Conservation (phyloP, 2,797 vertebrate genomes). For the Cirrhinus mrigala region DNA sequence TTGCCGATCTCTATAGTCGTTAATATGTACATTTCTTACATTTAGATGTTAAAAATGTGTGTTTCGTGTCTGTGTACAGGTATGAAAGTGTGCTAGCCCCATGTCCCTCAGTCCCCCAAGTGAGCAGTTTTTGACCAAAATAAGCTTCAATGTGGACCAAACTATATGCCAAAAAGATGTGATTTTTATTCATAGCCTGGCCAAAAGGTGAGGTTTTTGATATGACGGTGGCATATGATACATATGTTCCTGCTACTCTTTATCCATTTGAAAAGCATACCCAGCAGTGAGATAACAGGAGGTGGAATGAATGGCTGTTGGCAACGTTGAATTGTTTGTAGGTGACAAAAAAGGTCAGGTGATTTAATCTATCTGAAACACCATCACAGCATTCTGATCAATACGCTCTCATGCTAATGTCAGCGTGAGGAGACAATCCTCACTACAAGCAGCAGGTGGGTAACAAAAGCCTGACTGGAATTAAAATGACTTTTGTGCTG, state of each 20-base stretch:
- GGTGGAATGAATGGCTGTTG: conserved; percentile 51
- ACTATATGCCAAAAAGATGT: neutral
- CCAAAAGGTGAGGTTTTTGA: conserved; percentile 2
- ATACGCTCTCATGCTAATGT: conserved; percentile 69
- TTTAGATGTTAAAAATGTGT: no score
- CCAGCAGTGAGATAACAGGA: conserved; percentile 56
- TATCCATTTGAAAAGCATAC: conserved; percentile 50
- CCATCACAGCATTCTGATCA: conserved; percentile 69
- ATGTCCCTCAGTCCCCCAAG: neutral
- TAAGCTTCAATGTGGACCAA: neutral
- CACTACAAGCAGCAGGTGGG: conserved; percentile 30
- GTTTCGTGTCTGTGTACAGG: no score
- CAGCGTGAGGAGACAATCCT: conserved; percentile 66
- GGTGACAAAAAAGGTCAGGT: conserved; percentile 67
- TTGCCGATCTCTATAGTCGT: no score
- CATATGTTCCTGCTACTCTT: conserved; percentile 6
- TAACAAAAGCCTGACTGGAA: conserved; percentile 69
- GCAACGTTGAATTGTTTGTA: conserved; percentile 51
- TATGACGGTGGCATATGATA: neutral
- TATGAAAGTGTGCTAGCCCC: no score
- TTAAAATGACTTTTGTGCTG: conserved; percentile 63
- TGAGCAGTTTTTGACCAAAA: neutral
- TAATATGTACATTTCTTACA: no score
- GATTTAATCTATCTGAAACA: conserved; percentile 75
- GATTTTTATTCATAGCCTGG: neutral